These are phyloP conservation scores for Rhynchophorus ferrugineus DNA, from an alignment of 1,140 invertebrate genomes.

Conservation along the genomic window DNA sequence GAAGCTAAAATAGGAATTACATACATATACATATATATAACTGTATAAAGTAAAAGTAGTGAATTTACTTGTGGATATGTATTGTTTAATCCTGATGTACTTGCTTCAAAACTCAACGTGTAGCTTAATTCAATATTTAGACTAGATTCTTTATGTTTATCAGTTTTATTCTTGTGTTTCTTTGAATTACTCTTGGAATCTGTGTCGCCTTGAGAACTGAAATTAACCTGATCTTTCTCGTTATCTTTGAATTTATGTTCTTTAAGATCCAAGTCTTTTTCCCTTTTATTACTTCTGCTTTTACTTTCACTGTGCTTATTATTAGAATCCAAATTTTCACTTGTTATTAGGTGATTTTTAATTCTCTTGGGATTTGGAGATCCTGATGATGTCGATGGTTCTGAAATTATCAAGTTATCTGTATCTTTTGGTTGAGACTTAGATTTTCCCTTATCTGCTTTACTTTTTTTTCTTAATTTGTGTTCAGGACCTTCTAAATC, in stretches of 20 bases:
- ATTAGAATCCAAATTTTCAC: neutral
- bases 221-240: neutral
- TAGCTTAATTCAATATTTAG: conserved; percentile 9
- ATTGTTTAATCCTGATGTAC: conserved; percentile 14
- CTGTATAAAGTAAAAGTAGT: neutral
- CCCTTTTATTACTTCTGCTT: neutral
- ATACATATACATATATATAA: neutral
- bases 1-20: conserved; percentile 9
- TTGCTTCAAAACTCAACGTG: conserved; percentile 10
- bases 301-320: conserved; percentile 6
- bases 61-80: conserved; percentile 23
- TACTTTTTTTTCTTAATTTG: conserved; percentile 4
- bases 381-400: conserved; percentile 5
- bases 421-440: neutral
- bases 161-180: conserved; percentile 6
- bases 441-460: conserved; percentile 4
- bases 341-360: neutral
- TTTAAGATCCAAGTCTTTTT: neutral
- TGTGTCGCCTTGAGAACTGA: neutral
- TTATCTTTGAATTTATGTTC: neutral
- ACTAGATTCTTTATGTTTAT: no score
- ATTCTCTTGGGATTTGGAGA: neutral
- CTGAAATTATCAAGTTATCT: neutral
- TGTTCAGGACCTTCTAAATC: conserved; percentile 10
- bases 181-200: conserved; percentile 1